Evolutionary conservation across 2,113 vertebrate species (phyloP).

Genomic region (Jaculus jaculus): DNA sequence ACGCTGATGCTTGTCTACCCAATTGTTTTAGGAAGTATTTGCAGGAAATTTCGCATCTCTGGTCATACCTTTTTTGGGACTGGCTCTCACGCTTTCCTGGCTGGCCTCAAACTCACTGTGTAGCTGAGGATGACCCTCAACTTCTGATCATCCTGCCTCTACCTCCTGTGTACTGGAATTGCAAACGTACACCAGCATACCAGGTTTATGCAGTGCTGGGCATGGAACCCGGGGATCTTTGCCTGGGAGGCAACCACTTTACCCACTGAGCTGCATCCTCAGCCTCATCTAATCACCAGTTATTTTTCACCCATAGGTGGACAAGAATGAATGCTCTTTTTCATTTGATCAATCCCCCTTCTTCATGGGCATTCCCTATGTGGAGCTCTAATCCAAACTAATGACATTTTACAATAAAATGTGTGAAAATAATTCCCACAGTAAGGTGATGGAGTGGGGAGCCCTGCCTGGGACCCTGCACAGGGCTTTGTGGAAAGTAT

Average conservation of each 20-base stretch:
- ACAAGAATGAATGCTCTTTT: no score
- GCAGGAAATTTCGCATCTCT: neutral
- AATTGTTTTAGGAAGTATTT: neutral
- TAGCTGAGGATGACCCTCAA: no score
- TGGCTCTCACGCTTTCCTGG: neutral
- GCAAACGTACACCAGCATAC: neutral
- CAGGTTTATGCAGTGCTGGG: neutral
- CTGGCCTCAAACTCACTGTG: no score
- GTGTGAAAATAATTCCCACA: neutral
- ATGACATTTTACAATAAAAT: no score
- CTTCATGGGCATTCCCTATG: neutral
- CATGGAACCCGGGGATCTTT: neutral
- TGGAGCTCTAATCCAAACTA: neutral
- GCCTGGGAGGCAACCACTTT: neutral
- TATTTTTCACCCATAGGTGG: neutral
- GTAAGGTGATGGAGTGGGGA: neutral
- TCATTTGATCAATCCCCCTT: neutral
- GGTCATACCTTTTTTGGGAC: neutral
- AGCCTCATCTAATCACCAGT: no score
- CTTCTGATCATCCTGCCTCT: neutral
- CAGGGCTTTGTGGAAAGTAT: neutral
- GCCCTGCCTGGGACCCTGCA: neutral
- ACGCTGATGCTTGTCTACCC: fast-evolving
- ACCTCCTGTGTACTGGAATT: neutral
- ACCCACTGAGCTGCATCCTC: neutral